Conservation (phyloP, 2,888 invertebrate species). For the Noctua pronuba region DNA sequence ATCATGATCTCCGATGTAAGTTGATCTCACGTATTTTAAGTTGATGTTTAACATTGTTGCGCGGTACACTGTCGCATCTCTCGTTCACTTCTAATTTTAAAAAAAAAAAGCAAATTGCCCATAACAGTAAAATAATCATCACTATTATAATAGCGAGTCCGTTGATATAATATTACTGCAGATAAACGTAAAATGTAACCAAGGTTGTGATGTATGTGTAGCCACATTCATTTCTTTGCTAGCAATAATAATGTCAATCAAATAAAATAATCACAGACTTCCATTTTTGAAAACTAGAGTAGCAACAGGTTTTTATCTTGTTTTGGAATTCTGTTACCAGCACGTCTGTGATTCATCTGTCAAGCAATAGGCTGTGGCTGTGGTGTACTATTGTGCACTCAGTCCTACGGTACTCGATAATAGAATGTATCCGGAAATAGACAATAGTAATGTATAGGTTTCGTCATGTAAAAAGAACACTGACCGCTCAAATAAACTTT, state of each 20-base stretch:
- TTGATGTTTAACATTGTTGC: slow-evolving; percentile 71
- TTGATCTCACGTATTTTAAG: slow-evolving; percentile 86
- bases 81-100: slow-evolving; percentile 49
- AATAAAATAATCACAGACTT: background rate
- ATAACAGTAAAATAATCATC: slow-evolving; percentile 1
- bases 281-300: background rate
- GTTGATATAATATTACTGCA: slow-evolving; percentile 1
- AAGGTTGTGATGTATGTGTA: slow-evolving; percentile 44
- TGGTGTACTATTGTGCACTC: slow-evolving; percentile 31
- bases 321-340: slow-evolving; percentile 1
- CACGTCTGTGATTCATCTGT: slow-evolving; percentile 12
- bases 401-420: background rate
- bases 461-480: too few relatives aligned
- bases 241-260: slow-evolving; percentile 4
- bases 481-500: too few relatives aligned
- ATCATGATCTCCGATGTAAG: slow-evolving; percentile 85
- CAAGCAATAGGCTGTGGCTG: slow-evolving; percentile 33
- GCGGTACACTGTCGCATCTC: slow-evolving; percentile 34
- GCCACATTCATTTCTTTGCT: slow-evolving; percentile 12
- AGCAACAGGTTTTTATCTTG: background rate
- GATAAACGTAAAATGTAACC: slow-evolving; percentile 23
- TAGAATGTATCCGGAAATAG: slow-evolving; percentile 4
- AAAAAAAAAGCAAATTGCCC: background rate
- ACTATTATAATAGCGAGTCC: slow-evolving; percentile 5
- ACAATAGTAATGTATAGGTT: background rate